Conservation (phyloP, 2,797 vertebrate genomes). For the Siniperca scherzeri region DNA sequence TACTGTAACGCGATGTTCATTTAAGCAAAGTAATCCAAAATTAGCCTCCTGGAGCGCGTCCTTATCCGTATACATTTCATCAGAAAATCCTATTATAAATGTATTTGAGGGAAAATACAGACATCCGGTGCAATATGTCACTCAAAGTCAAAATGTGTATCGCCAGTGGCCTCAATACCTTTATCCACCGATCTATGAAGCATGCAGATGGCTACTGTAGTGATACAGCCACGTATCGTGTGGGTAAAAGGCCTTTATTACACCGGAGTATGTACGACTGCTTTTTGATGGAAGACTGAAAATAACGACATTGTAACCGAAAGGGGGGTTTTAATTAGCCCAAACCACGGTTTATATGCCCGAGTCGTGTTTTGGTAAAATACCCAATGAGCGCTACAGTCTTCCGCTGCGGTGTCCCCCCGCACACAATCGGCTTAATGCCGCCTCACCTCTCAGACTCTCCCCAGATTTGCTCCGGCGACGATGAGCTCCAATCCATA, state of each 20-base stretch:
- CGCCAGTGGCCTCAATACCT: constrained; percentile 30
- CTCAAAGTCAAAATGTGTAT: constrained; percentile 8
- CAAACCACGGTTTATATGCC: background rate
- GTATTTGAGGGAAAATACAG: background rate
- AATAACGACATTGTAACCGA: background rate
- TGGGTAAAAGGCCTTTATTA: constrained; percentile 43
- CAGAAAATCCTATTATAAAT: background rate
- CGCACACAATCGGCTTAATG: constrained; percentile 14
- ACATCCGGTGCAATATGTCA: background rate
- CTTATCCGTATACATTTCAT: background rate
- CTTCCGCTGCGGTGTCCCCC: constrained; percentile 47
- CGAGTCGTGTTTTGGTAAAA: constrained; percentile 25
- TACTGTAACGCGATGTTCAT: constrained; percentile 26
- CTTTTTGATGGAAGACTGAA: background rate
- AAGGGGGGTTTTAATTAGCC: background rate
- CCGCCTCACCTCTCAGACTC: constrained; percentile 76
- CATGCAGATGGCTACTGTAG: constrained; percentile 47
- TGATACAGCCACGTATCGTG: constrained; percentile 20
- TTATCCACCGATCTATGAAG: constrained; percentile 16
- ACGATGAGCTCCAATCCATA: constrained; percentile 84
- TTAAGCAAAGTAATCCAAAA: constrained; percentile 41
- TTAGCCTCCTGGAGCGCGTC: background rate
- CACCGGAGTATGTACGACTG: background rate
- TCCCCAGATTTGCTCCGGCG: constrained; percentile 79
- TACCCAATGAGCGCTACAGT: constrained; percentile 2